Conservation (phyloP, 2,113 vertebrate genomes). For the Corythoichthys haematopterus region DNA sequence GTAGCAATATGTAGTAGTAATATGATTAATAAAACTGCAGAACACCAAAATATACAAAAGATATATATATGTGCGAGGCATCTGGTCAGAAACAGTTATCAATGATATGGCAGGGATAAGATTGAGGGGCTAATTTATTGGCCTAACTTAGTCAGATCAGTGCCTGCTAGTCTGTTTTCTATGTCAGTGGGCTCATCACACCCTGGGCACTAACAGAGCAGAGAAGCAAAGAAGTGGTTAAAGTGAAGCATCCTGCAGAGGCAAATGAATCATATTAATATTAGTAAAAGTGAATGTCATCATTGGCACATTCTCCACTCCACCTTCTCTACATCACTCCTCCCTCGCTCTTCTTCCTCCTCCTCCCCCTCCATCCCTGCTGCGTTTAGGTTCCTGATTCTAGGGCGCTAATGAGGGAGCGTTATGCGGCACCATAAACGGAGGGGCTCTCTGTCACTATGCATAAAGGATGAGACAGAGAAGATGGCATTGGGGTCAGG, state of each 20-base stretch:
- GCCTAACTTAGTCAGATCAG: background rate
- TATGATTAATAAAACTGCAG: background rate
- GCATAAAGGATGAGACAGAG: slow-evolving; percentile 91
- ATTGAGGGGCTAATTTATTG: background rate
- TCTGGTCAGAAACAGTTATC: background rate
- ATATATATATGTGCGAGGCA: background rate
- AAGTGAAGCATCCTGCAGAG: slow-evolving; percentile 74
- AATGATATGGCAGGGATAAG: background rate
- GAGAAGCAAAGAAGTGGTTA: slow-evolving; percentile 74
- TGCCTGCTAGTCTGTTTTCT: background rate
- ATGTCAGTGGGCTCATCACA: background rate
- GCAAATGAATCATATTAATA: slow-evolving; percentile 89
- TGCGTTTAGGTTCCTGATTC: slow-evolving; percentile 80
- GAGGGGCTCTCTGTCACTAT: slow-evolving; percentile 86
- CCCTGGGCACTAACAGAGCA: background rate
- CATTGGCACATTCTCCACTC: slow-evolving; percentile 75
- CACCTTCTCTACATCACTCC: slow-evolving; percentile 57
- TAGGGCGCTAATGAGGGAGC: slow-evolving; percentile 89
- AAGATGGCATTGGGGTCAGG: slow-evolving; percentile 80
- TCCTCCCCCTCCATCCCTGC: slow-evolving; percentile 63
- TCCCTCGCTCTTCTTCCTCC: background rate
- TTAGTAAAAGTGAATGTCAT: slow-evolving; percentile 88
- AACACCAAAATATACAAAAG: background rate
- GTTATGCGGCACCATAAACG: slow-evolving; percentile 91
- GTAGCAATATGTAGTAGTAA: too few relatives aligned